Percentiles rank a stretch among this genome's conserved stretches.
phyloP scores from a whole-genome alignment of 2,888 invertebrate species.

The Drosophila falleni region DNA sequence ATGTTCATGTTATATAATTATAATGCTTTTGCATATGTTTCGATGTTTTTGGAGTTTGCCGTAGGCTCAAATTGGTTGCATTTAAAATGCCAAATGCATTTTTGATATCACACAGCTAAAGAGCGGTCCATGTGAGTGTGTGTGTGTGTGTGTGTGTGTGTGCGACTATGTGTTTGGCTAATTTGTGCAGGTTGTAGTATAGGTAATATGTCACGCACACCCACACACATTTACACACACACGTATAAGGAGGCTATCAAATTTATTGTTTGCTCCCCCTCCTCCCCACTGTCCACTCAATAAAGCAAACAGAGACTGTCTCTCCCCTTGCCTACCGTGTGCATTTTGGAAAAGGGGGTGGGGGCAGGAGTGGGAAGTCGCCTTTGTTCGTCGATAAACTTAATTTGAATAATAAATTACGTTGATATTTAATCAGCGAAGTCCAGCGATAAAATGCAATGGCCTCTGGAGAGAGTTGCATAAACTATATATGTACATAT shows the following conservation, averaged over 20 bases:
- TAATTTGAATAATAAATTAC: constrained; percentile 79
- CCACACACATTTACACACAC: constrained; percentile 21
- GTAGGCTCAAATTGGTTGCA: constrained; percentile 30
- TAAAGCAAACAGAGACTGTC: constrained; percentile 31
- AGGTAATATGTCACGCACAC: constrained; percentile 56
- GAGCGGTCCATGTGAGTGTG: neutral
- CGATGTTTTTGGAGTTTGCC: constrained; percentile 3
- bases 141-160: constrained; percentile 1
- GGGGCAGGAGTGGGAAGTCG: neutral
- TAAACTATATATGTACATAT: constrained; percentile 27
- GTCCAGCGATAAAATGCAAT: constrained; percentile 75
- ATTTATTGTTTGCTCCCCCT: constrained; percentile 54
- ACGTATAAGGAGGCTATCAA: constrained; percentile 30
- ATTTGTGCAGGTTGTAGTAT: constrained; percentile 55
- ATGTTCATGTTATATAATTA: neutral
- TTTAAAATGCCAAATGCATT: constrained; percentile 62
- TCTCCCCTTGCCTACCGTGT: neutral
- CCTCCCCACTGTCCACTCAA: constrained; percentile 16
- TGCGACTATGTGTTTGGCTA: constrained; percentile 45
- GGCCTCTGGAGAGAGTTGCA: constrained; percentile 54
- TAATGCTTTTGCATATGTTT: constrained; percentile 4
- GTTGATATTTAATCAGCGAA: constrained; percentile 77
- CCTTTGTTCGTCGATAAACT: constrained; percentile 76
- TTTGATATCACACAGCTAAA: constrained; percentile 57
- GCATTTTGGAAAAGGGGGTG: neutral